Evolutionary conservation across 1,140 invertebrate species (phyloP), one percentile per base, ranked within the genome.

Genomic region (Papilio polytes): DNA sequence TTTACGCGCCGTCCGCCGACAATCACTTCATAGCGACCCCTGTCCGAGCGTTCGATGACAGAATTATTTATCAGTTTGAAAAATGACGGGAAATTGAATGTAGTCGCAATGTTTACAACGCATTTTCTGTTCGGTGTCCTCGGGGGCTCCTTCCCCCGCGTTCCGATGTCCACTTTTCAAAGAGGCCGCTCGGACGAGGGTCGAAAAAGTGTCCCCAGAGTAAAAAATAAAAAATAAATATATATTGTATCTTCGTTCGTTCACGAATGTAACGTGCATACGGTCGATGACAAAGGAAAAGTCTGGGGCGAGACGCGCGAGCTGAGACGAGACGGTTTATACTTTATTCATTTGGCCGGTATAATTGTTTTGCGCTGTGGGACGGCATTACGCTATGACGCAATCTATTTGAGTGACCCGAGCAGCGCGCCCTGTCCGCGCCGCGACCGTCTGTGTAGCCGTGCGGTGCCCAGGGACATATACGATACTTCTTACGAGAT

Each of bases 11-110:
- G 87, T 91, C 92, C 90, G 91, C 90, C 93, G 91, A 90, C 92
- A 94, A 95, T 95, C 92, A 93, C 94, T 95, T 95, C 92, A 95
- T 95, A 94, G 89, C 92, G 92, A 94, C 94, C 94, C 94, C 92
- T 94, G 94, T 94, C 94, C 94, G 91, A 94, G 87, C 89, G 90
- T 90, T 91, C 93, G 93, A 94, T 94, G 93, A 94, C 93, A 94
- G 95, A 95, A 95, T 95, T 95, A 95, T 95, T 95, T 95, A 95
- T 95, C 94, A 95, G 94, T 95, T 95, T 95, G 95, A 95, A 95
- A 95, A 95, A 95, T 95, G 94, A 95, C 94, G 92, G 94, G 93
- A 95, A 95, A 95, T 95, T 95, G 95, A 95, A 95, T 95, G 95
- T 95, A 95, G 92, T 95, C 92, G 94, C 94, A 92, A 95, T 95